phyloP scores from a whole-genome alignment of 2,797 vertebrate species.

The Lutjanus campechanus region DNA sequence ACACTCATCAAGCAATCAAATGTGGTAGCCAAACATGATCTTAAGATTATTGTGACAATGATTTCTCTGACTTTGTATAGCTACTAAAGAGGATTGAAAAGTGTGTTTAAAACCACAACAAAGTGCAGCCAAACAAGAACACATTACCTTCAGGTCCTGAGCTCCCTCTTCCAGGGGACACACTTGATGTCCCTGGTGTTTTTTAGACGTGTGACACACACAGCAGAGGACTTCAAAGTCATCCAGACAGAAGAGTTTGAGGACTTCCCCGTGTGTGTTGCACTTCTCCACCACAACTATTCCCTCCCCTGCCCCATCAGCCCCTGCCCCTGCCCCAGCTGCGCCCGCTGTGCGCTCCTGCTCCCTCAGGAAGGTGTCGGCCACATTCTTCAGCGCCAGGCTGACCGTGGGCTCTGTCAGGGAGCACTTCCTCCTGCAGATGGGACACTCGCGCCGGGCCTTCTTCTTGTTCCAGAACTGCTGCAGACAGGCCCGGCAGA shows the following conservation, averaged over 20 bases:
- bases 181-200: slow-evolving; percentile 84
- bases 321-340: fast-evolving
- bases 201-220: slow-evolving; percentile 88
- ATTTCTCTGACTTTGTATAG: not conserved
- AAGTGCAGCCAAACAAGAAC: not conserved
- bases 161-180: slow-evolving; percentile 87
- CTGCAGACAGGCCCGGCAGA: slow-evolving; percentile 86
- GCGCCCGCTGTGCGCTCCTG: slow-evolving; percentile 47
- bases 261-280: slow-evolving; percentile 76
- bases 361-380: slow-evolving; percentile 83
- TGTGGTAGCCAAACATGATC: not conserved
- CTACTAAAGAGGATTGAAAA: not conserved
- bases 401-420: slow-evolving; percentile 86
- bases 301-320: not conserved
- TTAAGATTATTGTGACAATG: not conserved
- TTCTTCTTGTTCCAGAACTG: slow-evolving; percentile 87
- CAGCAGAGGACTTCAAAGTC: slow-evolving; percentile 86
- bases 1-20: too few relatives aligned
- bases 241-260: slow-evolving; percentile 85
- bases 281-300: slow-evolving; percentile 68
- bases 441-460: slow-evolving; percentile 84
- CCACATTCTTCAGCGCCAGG: slow-evolving; percentile 87
- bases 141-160: slow-evolving; percentile 84
- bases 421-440: slow-evolving; percentile 86
- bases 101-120: not conserved